Evolutionary conservation across 2,113 vertebrate species (phyloP), one percentile per base, ranked within the genome.

Genomic region (Odocoileus hemionus): DNA sequence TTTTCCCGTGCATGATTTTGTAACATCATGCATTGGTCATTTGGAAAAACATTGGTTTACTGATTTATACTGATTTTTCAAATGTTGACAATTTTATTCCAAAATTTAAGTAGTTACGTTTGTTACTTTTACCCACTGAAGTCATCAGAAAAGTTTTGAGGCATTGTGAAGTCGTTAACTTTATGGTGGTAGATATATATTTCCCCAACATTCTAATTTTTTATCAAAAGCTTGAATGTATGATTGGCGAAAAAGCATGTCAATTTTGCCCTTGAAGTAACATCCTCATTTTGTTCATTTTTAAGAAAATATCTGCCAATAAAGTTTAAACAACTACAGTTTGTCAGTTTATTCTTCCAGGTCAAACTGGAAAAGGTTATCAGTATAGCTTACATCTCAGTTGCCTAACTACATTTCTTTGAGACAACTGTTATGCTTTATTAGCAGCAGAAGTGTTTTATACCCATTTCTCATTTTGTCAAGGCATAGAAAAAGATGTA

Each of bases 31-130:
- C 30, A 80, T 67, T 36, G 23, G 21, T 83, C 36, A 86, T 96
- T 95, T 91, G 76, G 55, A 88, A 94, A 95, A 92, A 86, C 90
- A 95, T 12, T 61, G 15, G 6, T 54, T 92, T 50, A 64, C 25
- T 95, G 36, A 58, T 5, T 57, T 92, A 61, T 19, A n/a, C 3
- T 0, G 26, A 5, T 83, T 36, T 97, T 96, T 84, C 52, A 94
- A 86, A 50, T 94, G 39, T 82, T 95, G 55, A 55, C 6, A 86
- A 84, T 86, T 91, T 91, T 50, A 89, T 89, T 83, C 16, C 45
- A 36, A 91, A 96, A 85, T 91, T 95, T 14, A 95, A 84, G 54
- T 67, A 25, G 28, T 82, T 47, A 86, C 13, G 10, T 36, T 83
- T 80, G 74, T 92, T 16, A 89, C 8, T 83, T 92, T 61, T 16